Evolutionary conservation across 1,140 invertebrate genomes (phyloP).

Genomic region (Anthonomus grandis): DNA sequence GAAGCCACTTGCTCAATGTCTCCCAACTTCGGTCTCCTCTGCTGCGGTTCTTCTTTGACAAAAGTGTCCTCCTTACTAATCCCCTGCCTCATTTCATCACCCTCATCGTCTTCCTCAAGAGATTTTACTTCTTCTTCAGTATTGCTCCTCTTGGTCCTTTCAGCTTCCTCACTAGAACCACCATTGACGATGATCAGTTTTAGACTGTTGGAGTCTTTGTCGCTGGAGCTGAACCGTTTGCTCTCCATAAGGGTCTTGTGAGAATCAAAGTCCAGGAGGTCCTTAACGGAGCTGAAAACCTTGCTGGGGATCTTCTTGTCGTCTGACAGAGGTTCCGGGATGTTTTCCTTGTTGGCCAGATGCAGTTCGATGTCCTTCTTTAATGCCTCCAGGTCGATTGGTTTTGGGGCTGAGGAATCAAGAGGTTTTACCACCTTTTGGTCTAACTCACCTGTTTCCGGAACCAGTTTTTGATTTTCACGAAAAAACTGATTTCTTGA

Average conservation of each 20-base stretch:
- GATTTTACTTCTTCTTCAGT: background rate
- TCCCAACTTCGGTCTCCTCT: slow-evolving; percentile 7
- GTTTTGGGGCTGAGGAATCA: no score
- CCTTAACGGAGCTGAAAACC: slow-evolving; percentile 9
- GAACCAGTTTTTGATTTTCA: slow-evolving; percentile 12
- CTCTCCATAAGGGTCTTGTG: background rate
- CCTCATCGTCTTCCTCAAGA: background rate
- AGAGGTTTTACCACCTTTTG: no score
- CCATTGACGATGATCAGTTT: slow-evolving; percentile 7
- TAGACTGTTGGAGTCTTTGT: slow-evolving; percentile 1
- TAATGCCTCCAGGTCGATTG: no score
- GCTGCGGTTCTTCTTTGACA: background rate
- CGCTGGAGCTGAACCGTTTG: background rate
- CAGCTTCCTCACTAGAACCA: background rate
- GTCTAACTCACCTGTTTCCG: no score
- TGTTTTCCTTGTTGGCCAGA: no score
- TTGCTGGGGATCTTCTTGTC: background rate
- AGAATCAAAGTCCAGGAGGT: slow-evolving; percentile 10
- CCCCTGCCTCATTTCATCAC: background rate
- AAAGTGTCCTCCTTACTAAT: slow-evolving; percentile 2
- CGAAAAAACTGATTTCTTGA: slow-evolving; percentile 19
- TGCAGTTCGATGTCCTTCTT: no score
- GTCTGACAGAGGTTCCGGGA: background rate
- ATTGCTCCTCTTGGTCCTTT: background rate
- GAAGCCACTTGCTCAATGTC: slow-evolving; percentile 14